These are phyloP conservation scores for mouse (Mus musculus) DNA, from an alignment of 2,113 vertebrate species.

Conservation along the genomic window GRCm39 chr4:138978001-138978500, in stretches of 20 bases:
- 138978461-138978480: not conserved
- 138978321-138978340: not conserved
- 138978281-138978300: not conserved
- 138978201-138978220: not conserved
- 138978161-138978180: not conserved
- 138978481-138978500: not conserved
- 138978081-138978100: not conserved
- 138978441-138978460: not conserved
- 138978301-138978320: not conserved
- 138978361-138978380: too few species aligned
- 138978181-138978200: too few species aligned
- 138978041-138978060: not conserved
- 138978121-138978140: not conserved
- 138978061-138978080: not conserved
- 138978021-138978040: too few species aligned
- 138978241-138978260: not conserved
- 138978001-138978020: too few species aligned
- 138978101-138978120: not conserved
- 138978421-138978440: not conserved
- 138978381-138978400: not conserved
- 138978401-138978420: not conserved
- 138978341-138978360: not conserved
- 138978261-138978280: rapidly evolving
- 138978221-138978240: rapidly evolving
- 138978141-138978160: not conserved